Conservation (phyloP, 2,113 vertebrate genomes). For the Cyanistes caeruleus region DNA sequence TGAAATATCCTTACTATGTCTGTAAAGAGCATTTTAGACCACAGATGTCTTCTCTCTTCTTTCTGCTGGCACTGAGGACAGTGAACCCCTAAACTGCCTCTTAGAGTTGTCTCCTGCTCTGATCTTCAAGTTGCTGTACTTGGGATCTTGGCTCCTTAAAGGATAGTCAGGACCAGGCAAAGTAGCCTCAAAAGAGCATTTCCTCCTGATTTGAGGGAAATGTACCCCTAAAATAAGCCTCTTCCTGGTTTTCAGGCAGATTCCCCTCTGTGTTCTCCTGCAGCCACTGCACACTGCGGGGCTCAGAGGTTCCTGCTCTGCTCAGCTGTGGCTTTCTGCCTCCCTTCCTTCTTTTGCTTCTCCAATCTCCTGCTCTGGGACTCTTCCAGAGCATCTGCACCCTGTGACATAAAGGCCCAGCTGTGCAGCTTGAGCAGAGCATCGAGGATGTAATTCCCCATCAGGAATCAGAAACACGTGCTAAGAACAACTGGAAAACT, state of each 20-base stretch:
- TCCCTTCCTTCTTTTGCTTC: not conserved
- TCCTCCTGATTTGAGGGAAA: not conserved
- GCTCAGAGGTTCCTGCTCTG: not conserved
- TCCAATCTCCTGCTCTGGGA: not conserved
- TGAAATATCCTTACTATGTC: not conserved
- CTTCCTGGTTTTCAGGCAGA: not conserved
- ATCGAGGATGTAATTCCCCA: not conserved
- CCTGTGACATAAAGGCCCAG: not conserved
- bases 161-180: not conserved
- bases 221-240: not conserved
- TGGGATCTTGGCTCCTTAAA: not conserved
- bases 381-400: not conserved
- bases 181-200: not conserved
- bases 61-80: not conserved
- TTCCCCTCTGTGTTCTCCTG: accelerated
- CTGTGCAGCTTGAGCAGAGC: not conserved
- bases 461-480: not conserved
- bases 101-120: not conserved
- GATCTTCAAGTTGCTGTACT: not conserved
- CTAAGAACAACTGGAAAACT: not conserved
- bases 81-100: not conserved
- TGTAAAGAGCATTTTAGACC: not conserved
- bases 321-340: not conserved
- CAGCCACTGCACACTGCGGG: not conserved
- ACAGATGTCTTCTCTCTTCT: not conserved